Evolutionary conservation across 35 echinoderm and acorn worm genomes (phyloP), one percentile per base, ranked within the genome.

Genomic region (Nesometra sesokonis): DNA sequence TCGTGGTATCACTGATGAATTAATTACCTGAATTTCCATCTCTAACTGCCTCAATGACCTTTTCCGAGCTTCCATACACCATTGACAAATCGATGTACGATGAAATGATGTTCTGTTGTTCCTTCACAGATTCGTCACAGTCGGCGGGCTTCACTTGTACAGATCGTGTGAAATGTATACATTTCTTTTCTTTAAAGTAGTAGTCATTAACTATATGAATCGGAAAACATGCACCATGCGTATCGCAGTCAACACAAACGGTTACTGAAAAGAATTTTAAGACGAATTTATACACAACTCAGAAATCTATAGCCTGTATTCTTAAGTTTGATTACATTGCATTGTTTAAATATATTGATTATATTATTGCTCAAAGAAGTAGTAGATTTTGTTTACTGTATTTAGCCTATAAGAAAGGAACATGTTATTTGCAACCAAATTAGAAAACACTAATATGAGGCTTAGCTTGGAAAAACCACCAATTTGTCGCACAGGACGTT

Each of bases 111-210:
- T 90, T 90, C 35, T 84, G 39, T 30, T 90, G 88, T 80, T 57
- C 36, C 5, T 82, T 32, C 31, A 47, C 32, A 27, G 11, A 32
- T 37, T n/a, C 52, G 7, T 77, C 52, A 27, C 37, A 35, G 2
- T 38, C 5, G 0, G 17, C 27, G 31, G 17, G 11, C 3, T 46
- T n/a, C 13, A 40, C 78, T 34, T 39, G 43, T 30, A 78, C 4
- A 15, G 90, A 83, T 78, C 90, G 35, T 15, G 46, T 77, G 33
- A 91, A 91, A 38, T 91, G 47, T 33, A 91, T 5, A 30, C 90
- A 87, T 13, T 32, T 19, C 13, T 13, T 82, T 37, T 82, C 11
- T 83, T 0, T 34, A 36, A 29, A 77, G 13, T 37, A 21, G 57
- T 67, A 30, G 29, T 86, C 80, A 3, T 76, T 30, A 23, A 46